Evolutionary conservation across 1,140 invertebrate genomes (phyloP), one percentile per base, ranked within the genome.

Genomic region (Melipona quadrifasciata): DNA sequence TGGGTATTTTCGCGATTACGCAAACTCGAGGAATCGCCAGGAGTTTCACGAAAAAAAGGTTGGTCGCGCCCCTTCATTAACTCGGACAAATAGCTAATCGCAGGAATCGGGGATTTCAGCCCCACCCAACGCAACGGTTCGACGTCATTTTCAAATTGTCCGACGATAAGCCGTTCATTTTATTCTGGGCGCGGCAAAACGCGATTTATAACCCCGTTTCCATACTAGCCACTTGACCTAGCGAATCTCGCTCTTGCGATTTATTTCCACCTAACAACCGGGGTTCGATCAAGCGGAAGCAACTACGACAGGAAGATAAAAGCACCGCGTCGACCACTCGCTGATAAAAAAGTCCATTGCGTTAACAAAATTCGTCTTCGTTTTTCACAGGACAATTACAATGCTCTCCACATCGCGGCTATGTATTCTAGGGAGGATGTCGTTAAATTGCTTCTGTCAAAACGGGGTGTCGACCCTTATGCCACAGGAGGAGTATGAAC

Each of bases 401-500:
- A 98, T 95, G 98, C 97, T 51, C 95, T 99, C 47, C 98, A 99
- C 94, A 97, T 99, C 93, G 98, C 98, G 27, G 97, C 98, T 53
- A 97, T 98, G 96, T 97, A 98, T 94, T 98, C 98, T 34, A 96
- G 98, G 90, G 99, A 99, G 94, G 99, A 99, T 93, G 98, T 99
- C 76, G 97, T 99, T 92, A 98, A 98, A 92, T 95, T 99, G 53
- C 95, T 99, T 16, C 95, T 99, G 70, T 96, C 97, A 65, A 98
- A 98, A 94, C 97, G 97, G 93, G 98, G 97, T 24, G 97, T 99
- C 6, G 98, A 99, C 95, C 96, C 98, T 47, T 98, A 97, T 91
- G 97, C 98, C 47, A 96, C 97, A 14, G 99, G 98, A 92, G 98
- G 98, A 94, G 99, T 99, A 96, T 97, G 97, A 96, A 58, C n/a